Base-by-base conservation (phyloP, 1,140 invertebrate genomes). In the Listronotus bonariensis region DNA sequence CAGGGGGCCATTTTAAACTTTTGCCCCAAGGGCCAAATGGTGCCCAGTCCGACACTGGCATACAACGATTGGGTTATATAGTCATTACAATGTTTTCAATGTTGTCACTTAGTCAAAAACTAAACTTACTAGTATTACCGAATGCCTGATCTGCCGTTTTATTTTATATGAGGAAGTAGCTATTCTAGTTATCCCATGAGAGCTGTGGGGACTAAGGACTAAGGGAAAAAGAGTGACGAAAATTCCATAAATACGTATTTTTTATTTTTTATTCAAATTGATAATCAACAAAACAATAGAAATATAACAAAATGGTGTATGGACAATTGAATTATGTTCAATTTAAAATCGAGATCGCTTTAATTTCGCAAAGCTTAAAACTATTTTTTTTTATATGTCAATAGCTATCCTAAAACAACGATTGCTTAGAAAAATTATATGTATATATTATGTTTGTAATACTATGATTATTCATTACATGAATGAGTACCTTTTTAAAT, bases 371-470 rank as follows among this genome's bases (percentile, higher is more conserved):
- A 78, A 78, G 77, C 77, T 78, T 78, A 78, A 73, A 78, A 77
- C 75, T 77, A 77, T 75, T 12, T 52, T 62, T 76, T 71, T 77
- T 76, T 77, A 74, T 75, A 73, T 76, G 70, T 72, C 74, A 78
- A 75, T 77, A 73, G 75, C 76, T 78, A 78, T 59, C 70, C 77
- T 77, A 76, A 78, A 78, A 77, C 74, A 78, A 76, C 76, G 75
- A 77, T 78, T 78, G 77, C 77, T 78, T 78, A 78, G 77, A 78
- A 78, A 78, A 78, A 78, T 76, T 78, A 77, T 76, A 77, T 76
- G 74, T 79, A 77, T 78, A 72, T 74, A 74, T 77, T 68, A 57
- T 57, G 55, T 60, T 72, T 72, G 68, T 74, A 74, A 76, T 76
- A 73, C 74, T 76, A 74, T 77, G 68, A 72, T 76, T 77, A 76